Evolutionary conservation across 2,888 invertebrate genomes (phyloP).

Genomic region (Alitta virens): DNA sequence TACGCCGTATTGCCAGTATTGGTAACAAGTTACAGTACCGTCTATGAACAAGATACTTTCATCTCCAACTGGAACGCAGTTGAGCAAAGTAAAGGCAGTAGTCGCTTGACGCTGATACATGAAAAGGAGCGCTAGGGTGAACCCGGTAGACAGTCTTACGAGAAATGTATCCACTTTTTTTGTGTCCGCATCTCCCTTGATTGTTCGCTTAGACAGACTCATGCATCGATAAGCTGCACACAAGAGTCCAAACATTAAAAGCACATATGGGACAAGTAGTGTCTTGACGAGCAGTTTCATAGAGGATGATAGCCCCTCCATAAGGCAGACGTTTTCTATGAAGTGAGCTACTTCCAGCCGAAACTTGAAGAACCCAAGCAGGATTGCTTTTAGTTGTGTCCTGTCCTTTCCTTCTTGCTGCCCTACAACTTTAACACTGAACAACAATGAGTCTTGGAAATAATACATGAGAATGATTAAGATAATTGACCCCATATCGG

Average conservation of each 20-base stretch:
- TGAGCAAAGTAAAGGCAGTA: slow-evolving; percentile 28
- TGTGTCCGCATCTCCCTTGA: background rate
- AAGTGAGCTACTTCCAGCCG: slow-evolving; percentile 24
- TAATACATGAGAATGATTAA: slow-evolving; percentile 32
- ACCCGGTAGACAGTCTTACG: slow-evolving; percentile 28
- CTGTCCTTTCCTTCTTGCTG: slow-evolving; percentile 10
- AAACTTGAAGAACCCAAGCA: slow-evolving; percentile 28
- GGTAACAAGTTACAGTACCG: slow-evolving; percentile 27
- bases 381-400: slow-evolving; percentile 16
- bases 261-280: slow-evolving; percentile 25
- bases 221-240: slow-evolving; percentile 16
- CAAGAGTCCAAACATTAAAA: slow-evolving; percentile 21
- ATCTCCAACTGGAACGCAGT: slow-evolving; percentile 31
- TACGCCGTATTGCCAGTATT: slow-evolving; percentile 31
- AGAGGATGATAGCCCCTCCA: slow-evolving; percentile 19
- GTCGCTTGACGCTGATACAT: slow-evolving; percentile 32
- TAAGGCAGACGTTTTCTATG: slow-evolving; percentile 26
- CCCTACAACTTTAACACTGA: slow-evolving; percentile 20
- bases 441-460: slow-evolving; percentile 30
- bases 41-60: slow-evolving; percentile 27
- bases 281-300: slow-evolving; percentile 24
- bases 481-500: slow-evolving; percentile 28
- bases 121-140: slow-evolving; percentile 29
- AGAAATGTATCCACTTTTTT: slow-evolving; percentile 11
- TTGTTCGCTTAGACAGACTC: background rate